Conservation (phyloP, 2,797 vertebrate genomes). For the Enteromius paludinosus region DNA sequence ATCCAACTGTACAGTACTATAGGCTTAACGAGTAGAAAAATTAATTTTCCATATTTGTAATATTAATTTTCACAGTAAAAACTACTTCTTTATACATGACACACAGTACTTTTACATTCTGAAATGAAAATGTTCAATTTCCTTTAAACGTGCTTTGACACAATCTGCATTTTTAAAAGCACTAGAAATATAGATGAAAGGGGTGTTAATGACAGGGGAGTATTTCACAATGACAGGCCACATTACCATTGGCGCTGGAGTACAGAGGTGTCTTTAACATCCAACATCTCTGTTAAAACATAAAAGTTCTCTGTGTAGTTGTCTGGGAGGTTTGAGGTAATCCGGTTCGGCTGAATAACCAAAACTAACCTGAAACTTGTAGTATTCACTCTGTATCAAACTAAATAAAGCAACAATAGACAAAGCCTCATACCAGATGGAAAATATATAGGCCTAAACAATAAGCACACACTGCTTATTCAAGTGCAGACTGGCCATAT, state of each 20-base stretch:
- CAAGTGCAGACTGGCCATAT: not conserved
- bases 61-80: not conserved
- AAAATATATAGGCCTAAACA: not conserved
- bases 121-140: not conserved
- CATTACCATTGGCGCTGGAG: not conserved
- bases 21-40: not conserved
- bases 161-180: no score
- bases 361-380: conserved; percentile 5
- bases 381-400: not conserved
- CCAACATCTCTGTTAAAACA: not conserved
- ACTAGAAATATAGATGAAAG: not conserved
- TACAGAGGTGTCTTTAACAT: not conserved
- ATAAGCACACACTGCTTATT: not conserved
- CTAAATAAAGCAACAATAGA: not conserved
- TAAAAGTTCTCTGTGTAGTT: not conserved
- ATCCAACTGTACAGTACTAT: not conserved
- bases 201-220: not conserved
- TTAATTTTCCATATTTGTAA: not conserved
- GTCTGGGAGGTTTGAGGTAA: not conserved
- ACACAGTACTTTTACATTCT: not conserved
- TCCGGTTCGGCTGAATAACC: not conserved
- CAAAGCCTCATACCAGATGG: not conserved
- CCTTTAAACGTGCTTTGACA: no score
- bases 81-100: not conserved
- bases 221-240: conserved; percentile 6